Evolutionary conservation across 2,797 vertebrate species (phyloP), one percentile per base, ranked within the genome.

Genomic region (Anguilla marmorata): DNA sequence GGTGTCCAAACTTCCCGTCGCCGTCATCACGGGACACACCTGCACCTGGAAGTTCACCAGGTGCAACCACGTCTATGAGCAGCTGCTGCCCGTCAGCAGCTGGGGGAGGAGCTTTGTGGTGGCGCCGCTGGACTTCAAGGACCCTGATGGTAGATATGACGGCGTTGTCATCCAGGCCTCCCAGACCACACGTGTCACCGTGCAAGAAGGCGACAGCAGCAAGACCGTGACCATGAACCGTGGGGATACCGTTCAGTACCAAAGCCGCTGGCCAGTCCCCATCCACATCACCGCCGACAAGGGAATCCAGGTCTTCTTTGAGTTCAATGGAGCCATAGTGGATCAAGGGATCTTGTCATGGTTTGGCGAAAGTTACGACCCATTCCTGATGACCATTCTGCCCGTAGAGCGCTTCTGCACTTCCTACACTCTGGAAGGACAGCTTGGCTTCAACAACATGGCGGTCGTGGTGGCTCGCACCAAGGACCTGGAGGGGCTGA

Each of bases 11-110:
- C 72, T 79, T 33, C 94, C 93, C 0, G 92, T 96, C 27, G 94
- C 91, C 0, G 93, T 96, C 45, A 72, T 94, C 80, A 93, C 93
- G 0, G 95, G 96, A 56, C 94, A 96, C 85, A 94, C 86, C 79
- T 96, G 95, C 86, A 89, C 88, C 76, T 76, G 91, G 86, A 94
- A 91, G 72, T 93, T 93, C 86, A 92, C 92, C 9, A 50, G 21
- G 3, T 96, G 94, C 83, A 94, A 95, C 87, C 93, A 95, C 1
- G 94, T 96, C 16, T 92, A 94, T 3, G 94, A 96, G 86, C 95
- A 96, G 74, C 91, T 96, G 69, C 90, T 94, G 14, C 96, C 95
- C 19, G 93, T 93, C 0, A 90, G 90, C 0, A 90, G 88, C 63
- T 96, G 95, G 95, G 95, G 95, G 16, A 94, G 85, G 33, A 87